Base-by-base conservation (phyloP, 1,140 invertebrate species). In the Nymphalis io region DNA sequence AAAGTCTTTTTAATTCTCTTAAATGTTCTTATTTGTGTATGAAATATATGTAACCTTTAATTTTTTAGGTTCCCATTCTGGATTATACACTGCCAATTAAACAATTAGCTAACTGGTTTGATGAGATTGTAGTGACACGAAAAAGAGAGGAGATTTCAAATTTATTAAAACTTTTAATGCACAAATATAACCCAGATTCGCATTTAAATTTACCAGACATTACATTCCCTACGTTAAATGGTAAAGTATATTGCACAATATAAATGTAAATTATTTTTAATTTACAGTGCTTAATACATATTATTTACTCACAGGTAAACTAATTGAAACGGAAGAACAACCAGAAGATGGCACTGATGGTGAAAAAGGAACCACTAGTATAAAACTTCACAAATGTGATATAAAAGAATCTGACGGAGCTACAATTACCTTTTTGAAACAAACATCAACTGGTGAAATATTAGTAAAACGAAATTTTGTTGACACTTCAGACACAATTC, bases 71-170 rank as follows among this genome's bases (percentile, higher is more conserved):
- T 82, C 96, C 96, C 6, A 94, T 97, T 55, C 92, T 92, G 68
- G 94, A 96, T 89, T 97, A 96, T 75, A 85, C 92, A 18, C 87
- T 96, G 60, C 96, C 96, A 57, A 96, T 97, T 70, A 95, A 95
- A 87, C 93, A 94, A 53, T 85, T 97, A 38, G 93, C 93, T 68
- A 94, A 94, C 80, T 97, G 96, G 96, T 97, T 97, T 78, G 94
- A 96, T 76, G 94, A 95, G 81, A 94, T 96, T 27, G 91, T 95
- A 0, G 96, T 96, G 0, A 96, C 95, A 2, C 92, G 94, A 57
- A 97, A 97, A 92, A 89, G 96, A 42, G 96, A 96, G 89, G 95
- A 96, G 68, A 94, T 97, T 62, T 94, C 95, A n/a, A 93, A 94
- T 66, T 84, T 97, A 42, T 88, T 97, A n/a, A 94, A 95, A 80